Evolutionary conservation across 2,888 invertebrate species (phyloP), one percentile per base, ranked within the genome.

Genomic region (Macropis europaea): DNA sequence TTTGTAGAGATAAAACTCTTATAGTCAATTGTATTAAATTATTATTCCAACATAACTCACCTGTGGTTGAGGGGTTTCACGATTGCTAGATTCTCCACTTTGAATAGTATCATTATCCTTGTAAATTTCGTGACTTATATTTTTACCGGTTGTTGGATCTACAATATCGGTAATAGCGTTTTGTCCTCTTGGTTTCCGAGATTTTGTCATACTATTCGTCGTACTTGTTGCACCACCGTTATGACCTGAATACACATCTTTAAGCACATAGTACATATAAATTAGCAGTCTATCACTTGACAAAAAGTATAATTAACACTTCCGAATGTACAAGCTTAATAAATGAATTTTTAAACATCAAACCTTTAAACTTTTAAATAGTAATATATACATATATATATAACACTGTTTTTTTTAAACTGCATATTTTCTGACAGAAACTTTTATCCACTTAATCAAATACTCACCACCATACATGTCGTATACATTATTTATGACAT

Each of bases 61-160:
- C 82, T 84, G 81, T 79, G 91, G 90, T 83, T 92, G 92, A 50
- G 92, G 91, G 34, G 91, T 92, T 83, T 92, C 92, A 75, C 92
- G 90, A 82, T 92, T 92, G 82, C 90, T 92, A 50, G 91, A 88
- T 74, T 92, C 92, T 69, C 90, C 90, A 84, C 90, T 90, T 76
- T 90, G 82, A 81, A 89, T 88, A 82, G 90, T 89, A 86, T 87
- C 90, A 80, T 91, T 91, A 84, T 91, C 91, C 77, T 89, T 85
- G 83, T 89, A 90, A 76, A 90, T 87, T 75, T 92, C 91, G 32
- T 90, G 90, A 54, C 92, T 90, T 63, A 93, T 91, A 73, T 92
- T 92, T 90, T 92, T 91, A 71, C 91, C 90, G 36, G 92, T 92
- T 52, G 84, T 75, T 1, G 92, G 92, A 86, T 92, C 86, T 13